Evolutionary conservation across 2,113 vertebrate genomes (phyloP), one percentile per base, ranked within the genome.

Genomic region (Dascyllus trimaculatus): DNA sequence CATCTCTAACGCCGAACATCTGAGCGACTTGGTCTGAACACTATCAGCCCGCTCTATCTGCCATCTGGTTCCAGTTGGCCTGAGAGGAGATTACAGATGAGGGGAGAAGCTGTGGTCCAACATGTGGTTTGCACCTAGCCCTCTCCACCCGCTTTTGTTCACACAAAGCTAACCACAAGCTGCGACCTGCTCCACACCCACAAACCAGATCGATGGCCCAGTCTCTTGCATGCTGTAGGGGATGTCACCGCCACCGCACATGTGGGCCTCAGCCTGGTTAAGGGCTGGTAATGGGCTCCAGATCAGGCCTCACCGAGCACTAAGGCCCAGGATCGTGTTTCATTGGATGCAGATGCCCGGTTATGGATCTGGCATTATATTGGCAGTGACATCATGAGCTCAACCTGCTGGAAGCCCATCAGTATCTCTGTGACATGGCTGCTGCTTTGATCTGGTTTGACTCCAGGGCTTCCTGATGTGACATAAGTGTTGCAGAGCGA

Each of bases 321-420:
- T n/a, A n/a, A 66, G 61, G 35, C 57, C 65, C 21, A 14, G n/a
- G 63, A 88, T 90, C 71, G 10, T 0, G 11, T 89, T 88, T 88
- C 78, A 88, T 82, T 80, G 68, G 71, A 74, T 57, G 52, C 91
- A 91, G 82, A 89, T 85, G 83, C 29, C 67, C 32, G 66, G 52
- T 74, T 56, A 64, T 74, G 72, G 72, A 91, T 85, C 79, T 79
- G 85, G 75, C 81, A 53, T 80, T 82, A 79, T 72, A 75, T 68
- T 79, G 71, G 58, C 46, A 40, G 51, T 89, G 88, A 93, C 75
- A 89, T 93, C 83, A 91, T 79, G 24, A 71, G 71, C 75, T 83
- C 67, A 48, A 74, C 61, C 67, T 75, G 74, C 68, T 71, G 10
- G 61, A 71, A 52, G 56, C 6, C 54, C 24, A 60, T n/a, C n/a